phyloP scores from a whole-genome alignment of 2,113 vertebrate species.

The Thermophis baileyi region DNA sequence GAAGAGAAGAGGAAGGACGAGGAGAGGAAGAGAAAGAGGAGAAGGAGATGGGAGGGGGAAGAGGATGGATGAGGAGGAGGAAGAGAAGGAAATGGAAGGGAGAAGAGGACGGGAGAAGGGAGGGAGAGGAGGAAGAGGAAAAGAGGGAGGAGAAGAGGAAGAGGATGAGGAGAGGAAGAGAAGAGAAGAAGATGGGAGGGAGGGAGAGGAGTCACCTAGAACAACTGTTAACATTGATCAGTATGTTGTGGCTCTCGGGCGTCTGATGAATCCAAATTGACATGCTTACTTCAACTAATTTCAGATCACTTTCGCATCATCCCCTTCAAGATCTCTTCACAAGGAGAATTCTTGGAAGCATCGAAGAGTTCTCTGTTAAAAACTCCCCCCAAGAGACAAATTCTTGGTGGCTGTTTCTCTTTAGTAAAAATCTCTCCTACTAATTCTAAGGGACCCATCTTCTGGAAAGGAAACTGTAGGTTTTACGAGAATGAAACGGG shows the following conservation, averaged over 20 bases:
- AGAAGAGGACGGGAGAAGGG: no score
- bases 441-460: background rate
- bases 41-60: background rate
- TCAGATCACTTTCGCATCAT: background rate
- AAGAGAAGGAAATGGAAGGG: no score
- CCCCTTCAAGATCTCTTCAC: background rate
- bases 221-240: background rate
- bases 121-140: no score
- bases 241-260: background rate
- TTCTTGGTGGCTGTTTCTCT: background rate
- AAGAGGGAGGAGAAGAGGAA: no score
- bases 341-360: background rate
- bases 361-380: background rate
- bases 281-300: background rate
- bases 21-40: no score
- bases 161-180: no score
- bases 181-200: background rate
- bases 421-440: background rate
- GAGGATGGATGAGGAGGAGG: no score
- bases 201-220: background rate
- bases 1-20: accelerated
- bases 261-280: background rate
- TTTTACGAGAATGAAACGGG: no score
- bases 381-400: background rate
- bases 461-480: background rate